Conservation (phyloP, 1,140 invertebrate genomes). For the Hypsibius dujardini region DNA sequence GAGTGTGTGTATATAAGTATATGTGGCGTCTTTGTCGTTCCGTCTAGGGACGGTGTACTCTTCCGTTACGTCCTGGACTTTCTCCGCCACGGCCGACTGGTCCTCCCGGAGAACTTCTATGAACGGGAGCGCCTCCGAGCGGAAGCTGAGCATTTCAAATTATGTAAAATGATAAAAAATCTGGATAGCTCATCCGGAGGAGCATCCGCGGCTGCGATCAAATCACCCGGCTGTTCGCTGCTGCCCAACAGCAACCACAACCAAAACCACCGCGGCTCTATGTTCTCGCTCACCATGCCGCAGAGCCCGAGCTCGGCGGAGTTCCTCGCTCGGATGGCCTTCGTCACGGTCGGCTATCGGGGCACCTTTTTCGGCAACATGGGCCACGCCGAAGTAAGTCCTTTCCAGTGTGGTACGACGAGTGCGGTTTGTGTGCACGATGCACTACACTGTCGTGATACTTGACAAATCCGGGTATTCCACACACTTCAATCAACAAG, state of each 20-base stretch:
- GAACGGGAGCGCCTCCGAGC: conserved; percentile 72
- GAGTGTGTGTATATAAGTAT: no score
- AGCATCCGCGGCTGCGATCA: conserved; percentile 40
- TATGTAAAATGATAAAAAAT: conserved; percentile 36
- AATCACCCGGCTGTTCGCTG: no score
- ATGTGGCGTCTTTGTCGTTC: no score
- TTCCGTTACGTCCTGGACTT: conserved; percentile 94
- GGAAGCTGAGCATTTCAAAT: conserved; percentile 70
- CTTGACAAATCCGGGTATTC: no score
- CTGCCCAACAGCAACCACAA: conserved; percentile 21
- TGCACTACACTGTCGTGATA: no score
- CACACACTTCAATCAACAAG: no score
- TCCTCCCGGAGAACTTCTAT: conserved; percentile 83
- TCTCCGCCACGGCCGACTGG: conserved; percentile 60
- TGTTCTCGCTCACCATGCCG: conserved; percentile 18
- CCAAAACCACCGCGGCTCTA: conserved; percentile 6
- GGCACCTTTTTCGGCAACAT: conserved; percentile 97
- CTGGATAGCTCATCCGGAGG: conserved; percentile 22
- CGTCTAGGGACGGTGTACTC: conserved; percentile 78
- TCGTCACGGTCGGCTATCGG: conserved; percentile 90
- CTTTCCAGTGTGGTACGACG: no score
- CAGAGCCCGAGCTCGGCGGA: conserved; percentile 21
- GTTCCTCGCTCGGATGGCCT: no score
- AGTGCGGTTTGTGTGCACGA: no score
- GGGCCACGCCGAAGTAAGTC: conserved; percentile 54